Evolutionary conservation across 2,797 vertebrate genomes (phyloP).

Genomic region (Coregonus ussuriensis): DNA sequence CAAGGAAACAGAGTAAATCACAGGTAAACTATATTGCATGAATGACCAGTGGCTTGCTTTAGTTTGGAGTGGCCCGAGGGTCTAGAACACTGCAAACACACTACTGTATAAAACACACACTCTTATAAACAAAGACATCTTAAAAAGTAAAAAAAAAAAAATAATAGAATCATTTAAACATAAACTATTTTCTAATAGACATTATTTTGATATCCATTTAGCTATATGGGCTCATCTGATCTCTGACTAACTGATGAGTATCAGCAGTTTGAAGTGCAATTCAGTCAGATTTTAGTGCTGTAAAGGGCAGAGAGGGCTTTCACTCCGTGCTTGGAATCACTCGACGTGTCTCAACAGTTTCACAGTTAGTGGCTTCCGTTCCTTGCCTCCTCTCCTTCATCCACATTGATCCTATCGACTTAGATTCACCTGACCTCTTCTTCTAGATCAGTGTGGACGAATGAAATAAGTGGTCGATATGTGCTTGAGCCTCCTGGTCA

Average conservation of each 20-base stretch:
- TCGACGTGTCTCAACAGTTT: not conserved
- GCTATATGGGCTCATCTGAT: not conserved
- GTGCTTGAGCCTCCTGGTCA: conserved; percentile 5
- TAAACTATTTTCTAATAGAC: not conserved
- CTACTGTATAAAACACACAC: no score
- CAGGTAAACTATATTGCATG: not conserved
- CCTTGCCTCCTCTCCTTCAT: not conserved
- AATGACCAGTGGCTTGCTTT: not conserved
- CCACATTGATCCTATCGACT: not conserved
- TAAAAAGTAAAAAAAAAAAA: not conserved
- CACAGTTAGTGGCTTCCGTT: not conserved
- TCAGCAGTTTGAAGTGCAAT: no score
- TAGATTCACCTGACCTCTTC: not conserved
- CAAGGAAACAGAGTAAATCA: not conserved
- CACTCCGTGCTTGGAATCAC: not conserved
- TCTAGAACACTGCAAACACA: not conserved
- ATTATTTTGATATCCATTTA: not conserved
- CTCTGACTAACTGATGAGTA: not conserved
- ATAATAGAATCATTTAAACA: not conserved
- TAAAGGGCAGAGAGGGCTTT: not conserved
- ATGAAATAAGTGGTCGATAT: not conserved
- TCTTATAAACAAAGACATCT: not conserved
- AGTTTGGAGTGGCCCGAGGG: not conserved
- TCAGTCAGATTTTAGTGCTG: not conserved
- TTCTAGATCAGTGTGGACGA: not conserved